Conservation (phyloP, 2,113 vertebrate genomes). For the Tyto alba region DNA sequence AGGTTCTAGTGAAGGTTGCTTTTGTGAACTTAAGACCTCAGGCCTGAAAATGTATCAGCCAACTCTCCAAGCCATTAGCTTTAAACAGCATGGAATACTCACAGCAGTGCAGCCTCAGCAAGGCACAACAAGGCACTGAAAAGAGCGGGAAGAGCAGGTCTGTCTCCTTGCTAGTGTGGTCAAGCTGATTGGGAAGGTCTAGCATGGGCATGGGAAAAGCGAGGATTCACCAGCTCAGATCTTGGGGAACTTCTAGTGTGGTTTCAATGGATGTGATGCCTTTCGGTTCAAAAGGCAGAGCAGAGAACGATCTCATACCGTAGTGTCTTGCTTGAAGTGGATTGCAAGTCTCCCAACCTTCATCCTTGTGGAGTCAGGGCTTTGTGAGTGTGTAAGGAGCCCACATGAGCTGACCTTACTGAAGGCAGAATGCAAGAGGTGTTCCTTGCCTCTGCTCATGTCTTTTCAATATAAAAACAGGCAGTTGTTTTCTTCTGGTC, state of each 20-base stretch:
- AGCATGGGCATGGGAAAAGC: neutral
- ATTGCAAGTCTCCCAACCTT: neutral
- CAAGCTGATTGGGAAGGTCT: neutral
- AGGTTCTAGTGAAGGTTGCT: neutral
- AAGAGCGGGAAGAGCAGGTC: neutral
- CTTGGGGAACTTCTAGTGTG: neutral
- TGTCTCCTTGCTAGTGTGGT: neutral
- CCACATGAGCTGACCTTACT: neutral
- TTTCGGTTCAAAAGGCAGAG: neutral
- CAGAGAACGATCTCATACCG: neutral
- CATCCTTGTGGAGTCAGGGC: neutral
- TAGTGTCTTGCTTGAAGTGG: neutral
- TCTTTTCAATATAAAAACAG: neutral
- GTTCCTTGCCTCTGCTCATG: neutral
- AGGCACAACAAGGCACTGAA: neutral
- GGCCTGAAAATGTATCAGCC: neutral
- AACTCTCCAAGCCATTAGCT: neutral
- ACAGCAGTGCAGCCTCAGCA: neutral
- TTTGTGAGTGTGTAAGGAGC: neutral
- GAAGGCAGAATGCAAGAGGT: neutral
- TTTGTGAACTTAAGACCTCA: neutral
- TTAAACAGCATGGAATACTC: rapidly evolving
- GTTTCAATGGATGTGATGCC: neutral
- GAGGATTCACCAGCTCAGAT: neutral
- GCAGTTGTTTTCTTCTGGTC: neutral